Conservation (phyloP, 2,888 invertebrate species). For the Chrysomela aeneicollis region DNA sequence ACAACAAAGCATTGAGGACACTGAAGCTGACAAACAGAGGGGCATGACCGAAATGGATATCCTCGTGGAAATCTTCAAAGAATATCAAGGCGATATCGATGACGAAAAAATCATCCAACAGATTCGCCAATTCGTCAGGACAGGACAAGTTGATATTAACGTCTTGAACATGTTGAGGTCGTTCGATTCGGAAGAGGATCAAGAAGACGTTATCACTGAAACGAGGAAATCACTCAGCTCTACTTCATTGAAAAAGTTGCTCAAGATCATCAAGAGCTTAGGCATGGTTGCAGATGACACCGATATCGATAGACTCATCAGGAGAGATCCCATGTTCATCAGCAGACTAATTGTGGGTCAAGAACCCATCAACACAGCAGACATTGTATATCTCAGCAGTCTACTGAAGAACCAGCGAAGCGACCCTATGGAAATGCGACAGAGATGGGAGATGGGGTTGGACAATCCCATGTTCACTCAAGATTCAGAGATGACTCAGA, state of each 20-base stretch:
- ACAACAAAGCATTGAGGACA: not conserved
- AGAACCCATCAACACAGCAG: not conserved
- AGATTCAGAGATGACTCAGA: not conserved
- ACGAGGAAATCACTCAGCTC: not conserved
- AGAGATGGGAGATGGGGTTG: not conserved
- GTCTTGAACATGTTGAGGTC: not conserved
- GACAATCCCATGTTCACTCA: not conserved
- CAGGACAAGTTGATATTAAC: slow-evolving; percentile 26
- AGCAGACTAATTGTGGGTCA: not conserved
- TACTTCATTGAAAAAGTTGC: not conserved
- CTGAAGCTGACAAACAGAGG: not conserved
- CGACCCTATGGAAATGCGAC: too few relatives aligned
- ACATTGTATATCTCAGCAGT: not conserved
- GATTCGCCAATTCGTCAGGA: slow-evolving; percentile 35
- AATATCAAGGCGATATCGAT: slow-evolving; percentile 41
- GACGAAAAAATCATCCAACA: slow-evolving; percentile 39
- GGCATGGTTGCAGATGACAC: not conserved
- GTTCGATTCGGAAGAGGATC: not conserved
- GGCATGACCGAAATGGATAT: slow-evolving; percentile 33
- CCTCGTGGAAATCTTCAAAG: slow-evolving; percentile 37
- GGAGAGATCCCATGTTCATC: not conserved
- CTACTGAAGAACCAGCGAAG: not conserved
- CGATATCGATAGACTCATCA: not conserved
- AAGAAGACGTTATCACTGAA: not conserved
- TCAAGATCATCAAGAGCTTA: not conserved